Base-by-base conservation (phyloP, 2,797 vertebrate genomes). In the Rhynchonycteris naso region DNA sequence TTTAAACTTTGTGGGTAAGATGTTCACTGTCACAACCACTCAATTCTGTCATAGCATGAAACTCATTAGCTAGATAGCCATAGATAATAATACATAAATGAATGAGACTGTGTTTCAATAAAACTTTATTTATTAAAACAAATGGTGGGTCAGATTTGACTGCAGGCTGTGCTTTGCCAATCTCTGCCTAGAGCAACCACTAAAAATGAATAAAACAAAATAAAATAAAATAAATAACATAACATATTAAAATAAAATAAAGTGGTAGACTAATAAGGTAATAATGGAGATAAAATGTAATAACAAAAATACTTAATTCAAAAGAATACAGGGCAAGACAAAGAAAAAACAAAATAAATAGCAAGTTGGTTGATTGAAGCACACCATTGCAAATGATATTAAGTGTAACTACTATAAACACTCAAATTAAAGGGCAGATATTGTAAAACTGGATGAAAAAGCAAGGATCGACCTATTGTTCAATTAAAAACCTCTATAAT, bases 371-470 rank as follows among this genome's bases (percentile, higher is more conserved):
- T 61, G 38, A 78, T 18, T 65, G 21, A 78, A 87, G 33, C n/a
- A 72, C 11, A 66, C 30, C 18, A 88, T 63, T 94, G 52, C 11
- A 71, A 79, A 83, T 63, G 33, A 56, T 50, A 82, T 59, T 81
- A 89, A 78, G 81, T 74, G 5, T n/a, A 78, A 86, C 12, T 33
- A 33, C 14, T 63, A 21, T 21, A 82, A 92, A 59, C 22, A 90
- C 19, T 76, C 56, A 58, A 26, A 76, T 82, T 82, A 69, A 76
- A 84, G 87, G 59, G 9, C 4, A 87, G 22, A 30, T 15, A 59
- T 89, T 95, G 14, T 38, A 92, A 81, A 71, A 84, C 43, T 52
- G 38, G 6, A 78, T 92, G 10, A 59, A 85, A 88, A 87, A 50
- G 19, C 4, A 78, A 89, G 52, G 6, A 22, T 61, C 30, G 69